Percentiles rank a stretch among this genome's conserved stretches.
Conservation (phyloP, 2,797 vertebrate genomes). For the Thalassophryne amazonica region DNA sequence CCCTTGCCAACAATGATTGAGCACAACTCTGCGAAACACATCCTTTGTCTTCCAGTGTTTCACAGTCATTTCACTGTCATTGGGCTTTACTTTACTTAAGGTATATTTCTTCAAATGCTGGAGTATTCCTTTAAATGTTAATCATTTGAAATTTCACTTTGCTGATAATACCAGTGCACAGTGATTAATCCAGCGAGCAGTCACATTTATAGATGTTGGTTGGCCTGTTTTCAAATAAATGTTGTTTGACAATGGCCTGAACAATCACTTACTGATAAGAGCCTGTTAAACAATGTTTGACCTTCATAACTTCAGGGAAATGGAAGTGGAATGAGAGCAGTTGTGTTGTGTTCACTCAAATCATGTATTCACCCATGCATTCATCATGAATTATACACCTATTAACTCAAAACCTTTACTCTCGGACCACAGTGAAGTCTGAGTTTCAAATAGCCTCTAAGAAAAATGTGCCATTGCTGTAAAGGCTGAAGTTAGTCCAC, state of each 20-base stretch:
- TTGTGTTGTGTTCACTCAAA: constrained; percentile 21
- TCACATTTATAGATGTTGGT: constrained; percentile 20
- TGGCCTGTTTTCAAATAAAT: constrained; percentile 32
- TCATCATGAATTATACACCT: constrained; percentile 10
- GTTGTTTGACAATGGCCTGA: constrained; percentile 28
- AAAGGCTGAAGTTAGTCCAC: not conserved
- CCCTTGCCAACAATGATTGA: no score
- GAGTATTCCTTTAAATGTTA: constrained; percentile 17
- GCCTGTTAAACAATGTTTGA: constrained; percentile 12
- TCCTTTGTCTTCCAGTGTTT: no score
- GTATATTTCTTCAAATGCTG: no score
- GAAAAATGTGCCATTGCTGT: not conserved
- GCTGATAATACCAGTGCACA: constrained; percentile 16
- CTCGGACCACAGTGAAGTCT: not conserved
- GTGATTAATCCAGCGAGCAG: constrained; percentile 24
- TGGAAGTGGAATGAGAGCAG: not conserved
- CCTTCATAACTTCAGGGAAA: constrained; percentile 21
- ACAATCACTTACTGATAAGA: constrained; percentile 26
- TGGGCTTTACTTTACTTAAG: no score
- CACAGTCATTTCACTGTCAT: no score
- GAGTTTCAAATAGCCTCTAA: not conserved
- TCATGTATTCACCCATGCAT: constrained; percentile 10
- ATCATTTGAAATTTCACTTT: constrained; percentile 5
- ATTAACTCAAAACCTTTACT: not conserved
- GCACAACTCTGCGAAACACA: no score